Evolutionary conservation across 2,888 invertebrate species (phyloP).

Genomic region (Reticulitermes lucifugus): DNA sequence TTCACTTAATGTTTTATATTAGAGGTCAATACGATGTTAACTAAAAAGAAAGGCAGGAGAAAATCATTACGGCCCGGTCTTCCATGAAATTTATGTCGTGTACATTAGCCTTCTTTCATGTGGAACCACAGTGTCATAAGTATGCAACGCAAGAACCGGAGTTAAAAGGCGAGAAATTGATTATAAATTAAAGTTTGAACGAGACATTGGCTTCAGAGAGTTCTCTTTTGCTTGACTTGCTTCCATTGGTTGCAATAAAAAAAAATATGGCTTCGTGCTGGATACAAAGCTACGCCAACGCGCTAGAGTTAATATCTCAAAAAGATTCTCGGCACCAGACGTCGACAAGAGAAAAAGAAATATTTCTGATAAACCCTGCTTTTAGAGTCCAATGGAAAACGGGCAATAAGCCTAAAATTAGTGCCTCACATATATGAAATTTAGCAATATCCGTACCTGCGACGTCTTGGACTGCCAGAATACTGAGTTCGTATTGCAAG

Average conservation of each 20-base stretch:
- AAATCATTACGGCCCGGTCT: background rate
- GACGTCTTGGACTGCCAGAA: too few relatives aligned
- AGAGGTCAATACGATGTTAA: background rate
- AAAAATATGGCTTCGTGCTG: background rate
- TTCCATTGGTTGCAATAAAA: background rate
- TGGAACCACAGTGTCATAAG: background rate
- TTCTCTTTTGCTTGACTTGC: background rate
- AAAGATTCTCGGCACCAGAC: background rate
- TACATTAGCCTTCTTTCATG: background rate
- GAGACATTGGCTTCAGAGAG: background rate
- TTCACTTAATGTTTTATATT: background rate
- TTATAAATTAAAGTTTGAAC: constrained; percentile 12
- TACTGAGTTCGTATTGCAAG: too few relatives aligned
- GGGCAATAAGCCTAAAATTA: too few relatives aligned
- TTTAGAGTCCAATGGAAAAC: too few relatives aligned
- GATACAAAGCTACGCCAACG: background rate
- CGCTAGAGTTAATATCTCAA: background rate
- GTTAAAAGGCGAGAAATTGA: constrained; percentile 27
- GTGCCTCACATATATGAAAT: too few relatives aligned
- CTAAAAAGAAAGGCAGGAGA: background rate
- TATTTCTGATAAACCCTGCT: background rate
- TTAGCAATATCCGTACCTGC: too few relatives aligned
- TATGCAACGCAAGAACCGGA: background rate
- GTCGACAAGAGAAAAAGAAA: background rate
- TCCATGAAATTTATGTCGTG: constrained; percentile 4